A percentile compares a stretch with the other conserved stretches of the same genome.
Evolutionary conservation across 2,888 invertebrate genomes (phyloP).

Genomic region (Leuctra nigra): DNA sequence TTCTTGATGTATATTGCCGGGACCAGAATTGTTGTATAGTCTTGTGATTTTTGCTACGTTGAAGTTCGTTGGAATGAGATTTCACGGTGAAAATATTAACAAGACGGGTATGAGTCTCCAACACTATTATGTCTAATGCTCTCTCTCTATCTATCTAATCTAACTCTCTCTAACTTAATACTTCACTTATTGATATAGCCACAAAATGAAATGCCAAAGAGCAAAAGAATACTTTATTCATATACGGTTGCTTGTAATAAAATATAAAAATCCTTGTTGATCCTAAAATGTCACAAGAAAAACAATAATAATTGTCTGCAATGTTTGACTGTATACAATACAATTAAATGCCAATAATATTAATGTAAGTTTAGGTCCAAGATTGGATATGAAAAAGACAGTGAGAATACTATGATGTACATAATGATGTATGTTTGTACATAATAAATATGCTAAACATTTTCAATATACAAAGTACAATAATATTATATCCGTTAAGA

Average conservation of each 20-base stretch:
- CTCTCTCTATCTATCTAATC: not conserved
- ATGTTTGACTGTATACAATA: not conserved
- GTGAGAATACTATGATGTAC: conserved; percentile 38
- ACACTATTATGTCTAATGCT: not conserved
- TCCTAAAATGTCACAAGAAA: too few species aligned
- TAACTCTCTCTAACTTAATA: not conserved
- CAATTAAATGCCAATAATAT: conserved; percentile 26
- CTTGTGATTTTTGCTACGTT: conserved; percentile 8
- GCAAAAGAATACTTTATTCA: conserved; percentile 9
- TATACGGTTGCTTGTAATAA: not conserved
- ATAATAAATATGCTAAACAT: conserved; percentile 35
- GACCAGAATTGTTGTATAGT: conserved; percentile 2
- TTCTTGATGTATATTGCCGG: conserved; percentile 7
- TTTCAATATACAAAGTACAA: conserved; percentile 32
- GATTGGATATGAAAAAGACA: conserved; percentile 15
- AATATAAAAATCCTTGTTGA: not conserved
- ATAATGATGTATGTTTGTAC: conserved; percentile 48
- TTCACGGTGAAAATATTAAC: conserved; percentile 1
- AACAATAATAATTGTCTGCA: conserved; percentile 1
- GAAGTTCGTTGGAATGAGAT: conserved; percentile 4
- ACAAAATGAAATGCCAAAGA: conserved; percentile 18
- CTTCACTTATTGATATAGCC: not conserved
- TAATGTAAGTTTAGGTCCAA: conserved; percentile 28
- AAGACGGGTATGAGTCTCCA: conserved; percentile 28
- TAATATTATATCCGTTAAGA: not conserved